Percentiles rank a stretch among this genome's conserved stretches.
Conservation (phyloP, 2,888 invertebrate genomes). For the Nymphalis c-album region DNA sequence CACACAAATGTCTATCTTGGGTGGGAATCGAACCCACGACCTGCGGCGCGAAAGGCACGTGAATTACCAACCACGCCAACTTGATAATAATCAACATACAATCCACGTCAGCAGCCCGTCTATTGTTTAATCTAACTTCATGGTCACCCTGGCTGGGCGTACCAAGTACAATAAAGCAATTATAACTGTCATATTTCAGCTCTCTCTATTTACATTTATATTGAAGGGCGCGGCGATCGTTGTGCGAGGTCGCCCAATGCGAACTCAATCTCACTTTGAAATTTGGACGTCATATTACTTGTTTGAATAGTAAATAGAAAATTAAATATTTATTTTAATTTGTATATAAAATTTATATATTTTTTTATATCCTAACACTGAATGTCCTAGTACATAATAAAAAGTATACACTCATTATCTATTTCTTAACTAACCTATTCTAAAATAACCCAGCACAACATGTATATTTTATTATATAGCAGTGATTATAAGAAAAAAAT, state of each 20-base stretch:
- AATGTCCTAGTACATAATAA: no score
- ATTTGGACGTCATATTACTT: slow-evolving; percentile 32
- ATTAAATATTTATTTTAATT: slow-evolving; percentile 1
- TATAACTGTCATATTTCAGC: slow-evolving; percentile 79
- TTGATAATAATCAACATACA: no score
- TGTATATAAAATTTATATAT: background rate
- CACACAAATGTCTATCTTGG: no score
- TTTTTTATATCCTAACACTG: no score
- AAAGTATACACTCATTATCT: no score
- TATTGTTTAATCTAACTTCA: background rate
- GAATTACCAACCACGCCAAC: no score
- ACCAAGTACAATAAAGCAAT: slow-evolving; percentile 79
- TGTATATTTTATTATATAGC: no score
- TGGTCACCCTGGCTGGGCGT: slow-evolving; percentile 39
- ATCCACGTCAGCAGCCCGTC: background rate
- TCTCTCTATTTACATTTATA: slow-evolving; percentile 78
- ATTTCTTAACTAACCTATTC: no score
- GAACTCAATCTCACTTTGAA: slow-evolving; percentile 51
- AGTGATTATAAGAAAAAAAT: no score
- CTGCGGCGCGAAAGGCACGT: no score
- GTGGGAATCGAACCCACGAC: no score
- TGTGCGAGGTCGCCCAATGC: slow-evolving; percentile 41
- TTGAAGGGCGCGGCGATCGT: slow-evolving; percentile 57
- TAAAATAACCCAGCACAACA: no score
- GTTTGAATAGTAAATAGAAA: slow-evolving; percentile 7